Percentiles rank a stretch among this genome's conserved stretches.
Conservation (phyloP, 2,797 vertebrate species). For the Xenopus petersii region DNA sequence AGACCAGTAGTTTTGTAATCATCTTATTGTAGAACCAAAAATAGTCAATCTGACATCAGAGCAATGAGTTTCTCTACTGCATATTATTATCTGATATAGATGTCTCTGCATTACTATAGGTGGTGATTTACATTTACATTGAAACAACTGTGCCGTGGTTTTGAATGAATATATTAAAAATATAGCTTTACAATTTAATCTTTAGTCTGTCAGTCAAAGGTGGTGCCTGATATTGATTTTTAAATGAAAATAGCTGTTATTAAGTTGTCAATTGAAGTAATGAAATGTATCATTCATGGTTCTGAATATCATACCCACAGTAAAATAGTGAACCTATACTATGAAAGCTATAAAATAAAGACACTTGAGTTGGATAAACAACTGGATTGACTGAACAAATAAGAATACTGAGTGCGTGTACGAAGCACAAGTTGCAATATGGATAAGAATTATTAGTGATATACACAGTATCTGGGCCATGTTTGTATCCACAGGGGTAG, state of each 20-base stretch:
- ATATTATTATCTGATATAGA: too few relatives aligned
- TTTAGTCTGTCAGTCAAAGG: conserved; percentile 24
- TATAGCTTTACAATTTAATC: conserved; percentile 31
- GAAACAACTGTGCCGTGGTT: conserved; percentile 19
- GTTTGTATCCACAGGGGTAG: conserved; percentile 25
- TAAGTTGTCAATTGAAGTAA: conserved; percentile 44
- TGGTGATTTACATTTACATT: conserved; percentile 21
- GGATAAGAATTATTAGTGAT: conserved; percentile 7
- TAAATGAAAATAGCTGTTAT: conserved; percentile 37
- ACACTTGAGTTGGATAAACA: neutral
- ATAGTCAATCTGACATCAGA: too few relatives aligned
- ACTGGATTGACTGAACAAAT: neutral
- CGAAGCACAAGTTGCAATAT: neutral
- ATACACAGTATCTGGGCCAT: conserved; percentile 34
- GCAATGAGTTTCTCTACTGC: too few relatives aligned
- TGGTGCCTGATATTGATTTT: neutral
- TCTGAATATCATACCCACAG: conserved; percentile 15
- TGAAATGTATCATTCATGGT: conserved; percentile 38
- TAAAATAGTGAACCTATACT: conserved; percentile 18
- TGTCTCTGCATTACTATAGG: conserved; percentile 8
- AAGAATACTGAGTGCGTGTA: neutral
- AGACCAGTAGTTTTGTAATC: too few relatives aligned
- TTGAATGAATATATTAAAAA: conserved; percentile 18
- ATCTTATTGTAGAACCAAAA: too few relatives aligned
- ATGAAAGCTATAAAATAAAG: conserved; percentile 3